Base-by-base conservation (phyloP, 2,797 vertebrate species). In the Podarcis siculus region DNA sequence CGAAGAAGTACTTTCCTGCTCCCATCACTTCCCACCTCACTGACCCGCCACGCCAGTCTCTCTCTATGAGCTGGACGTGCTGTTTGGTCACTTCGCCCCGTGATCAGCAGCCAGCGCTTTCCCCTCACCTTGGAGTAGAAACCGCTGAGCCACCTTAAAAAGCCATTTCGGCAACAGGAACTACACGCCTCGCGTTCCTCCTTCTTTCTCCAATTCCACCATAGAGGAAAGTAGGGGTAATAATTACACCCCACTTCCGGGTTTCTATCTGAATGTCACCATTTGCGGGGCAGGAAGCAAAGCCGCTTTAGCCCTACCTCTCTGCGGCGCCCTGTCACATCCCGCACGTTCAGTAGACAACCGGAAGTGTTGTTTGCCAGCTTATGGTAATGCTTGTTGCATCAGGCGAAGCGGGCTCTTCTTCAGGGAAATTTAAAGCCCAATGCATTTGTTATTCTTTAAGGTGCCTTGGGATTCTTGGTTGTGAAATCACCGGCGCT, bases 121-220 rank as follows among this genome's bases (percentile, higher is more conserved):
- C n/a, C 19, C 8, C 0, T 27, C 0, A 25, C 21, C 61, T 13
- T 1, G 2, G 10, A 8, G 25, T 13, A 8, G 37, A 0, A 4
- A 0, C 79, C 87, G 25, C 85, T 27, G 6, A 0, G 0, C 0
- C 0, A 49, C 64, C 88, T 1, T 1, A n/a, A 3, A 49, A 15
- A 1, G 15, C 8, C 64, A 49, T 49, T 49, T 49, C 49, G 12
- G 30, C 9, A 12, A 9, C 13, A 3, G 9, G 73, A 82, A 79
- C 8, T 19, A n/a, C 6, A 13, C 0, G 2, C 1, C 3, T 0
- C 21, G 7, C 2, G 0, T 3, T 5, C 4, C 1, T 0, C 10
- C 1, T 0, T 0, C 2, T 17, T 2, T 0, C 66, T 1, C 55
- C 19, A 61, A 55, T 7, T 30, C 15, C 27, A 30, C 27, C 42